Evolutionary conservation across 2,888 invertebrate genomes (phyloP).

Genomic region (Eupithecia pulchellata): DNA sequence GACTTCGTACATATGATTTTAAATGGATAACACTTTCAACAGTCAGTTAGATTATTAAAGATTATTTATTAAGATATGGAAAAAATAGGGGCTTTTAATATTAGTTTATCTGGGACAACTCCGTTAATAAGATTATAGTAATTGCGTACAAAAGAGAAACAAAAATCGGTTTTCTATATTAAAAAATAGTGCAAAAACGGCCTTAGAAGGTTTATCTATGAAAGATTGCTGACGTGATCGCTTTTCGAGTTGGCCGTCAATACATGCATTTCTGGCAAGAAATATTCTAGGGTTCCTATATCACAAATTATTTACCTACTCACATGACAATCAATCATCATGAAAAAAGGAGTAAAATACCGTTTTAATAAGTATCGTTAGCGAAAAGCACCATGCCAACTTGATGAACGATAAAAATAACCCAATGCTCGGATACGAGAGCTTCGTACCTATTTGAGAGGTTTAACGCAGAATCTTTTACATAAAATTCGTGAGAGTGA

Average conservation of each 20-base stretch:
- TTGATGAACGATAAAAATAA: neutral
- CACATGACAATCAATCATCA: neutral
- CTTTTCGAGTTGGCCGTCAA: neutral
- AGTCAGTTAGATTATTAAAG: neutral
- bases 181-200: too few relatives aligned
- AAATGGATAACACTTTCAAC: neutral
- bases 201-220: neutral
- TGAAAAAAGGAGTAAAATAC: neutral
- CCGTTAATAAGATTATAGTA: neutral
- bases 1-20: neutral
- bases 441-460: neutral
- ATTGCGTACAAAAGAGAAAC: neutral
- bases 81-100: neutral
- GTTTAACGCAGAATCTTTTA: neutral
- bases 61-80: neutral
- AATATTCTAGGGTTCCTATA: neutral
- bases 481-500: slow-evolving; percentile 9
- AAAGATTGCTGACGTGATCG: neutral
- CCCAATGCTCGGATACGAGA: neutral
- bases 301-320: neutral
- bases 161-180: neutral
- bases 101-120: neutral
- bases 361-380: neutral
- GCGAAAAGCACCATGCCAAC: neutral
- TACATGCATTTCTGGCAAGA: neutral